Evolutionary conservation across 2,113 vertebrate genomes (phyloP).

Genomic region (Colinus virginianus): DNA sequence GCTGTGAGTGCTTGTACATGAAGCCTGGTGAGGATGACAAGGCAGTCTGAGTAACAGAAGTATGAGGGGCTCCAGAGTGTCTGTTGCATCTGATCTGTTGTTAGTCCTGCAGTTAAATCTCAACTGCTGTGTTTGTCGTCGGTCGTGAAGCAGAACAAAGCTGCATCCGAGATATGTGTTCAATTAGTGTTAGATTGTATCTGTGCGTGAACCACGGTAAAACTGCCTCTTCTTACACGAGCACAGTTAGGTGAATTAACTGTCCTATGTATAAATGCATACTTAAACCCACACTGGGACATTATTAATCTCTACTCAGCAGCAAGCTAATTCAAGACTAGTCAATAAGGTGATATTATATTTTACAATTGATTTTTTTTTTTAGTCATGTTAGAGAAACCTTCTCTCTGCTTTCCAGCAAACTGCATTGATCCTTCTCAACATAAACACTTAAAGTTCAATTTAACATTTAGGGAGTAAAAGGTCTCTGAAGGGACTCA

Average conservation of each 20-base stretch:
- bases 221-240: conserved; percentile 26
- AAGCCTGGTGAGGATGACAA: background rate
- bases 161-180: conserved; percentile 17
- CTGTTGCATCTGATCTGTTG: background rate
- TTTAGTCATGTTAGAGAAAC: conserved; percentile 67
- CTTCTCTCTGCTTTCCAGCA: conserved; percentile 77
- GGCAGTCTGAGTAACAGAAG: background rate
- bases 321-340: conserved; percentile 84
- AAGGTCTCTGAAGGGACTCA: conserved; percentile 93
- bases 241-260: conserved; percentile 46
- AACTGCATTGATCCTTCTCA: conserved; percentile 92
- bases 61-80: background rate
- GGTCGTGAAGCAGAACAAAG: background rate
- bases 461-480: conserved; percentile 98
- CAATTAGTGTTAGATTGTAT: conserved; percentile 43
- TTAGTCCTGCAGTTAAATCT: background rate
- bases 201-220: conserved; percentile 23
- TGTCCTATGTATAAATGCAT: conserved; percentile 54
- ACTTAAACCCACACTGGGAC: conserved; percentile 62
- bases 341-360: conserved; percentile 86
- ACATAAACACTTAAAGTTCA: conserved; percentile 97
- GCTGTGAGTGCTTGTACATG: background rate
- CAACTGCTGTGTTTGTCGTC: background rate
- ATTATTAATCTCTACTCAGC: conserved; percentile 80
- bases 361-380: conserved; percentile 83